Evolutionary conservation across 2,113 vertebrate species (phyloP).

Genomic region (Jacana jacana): DNA sequence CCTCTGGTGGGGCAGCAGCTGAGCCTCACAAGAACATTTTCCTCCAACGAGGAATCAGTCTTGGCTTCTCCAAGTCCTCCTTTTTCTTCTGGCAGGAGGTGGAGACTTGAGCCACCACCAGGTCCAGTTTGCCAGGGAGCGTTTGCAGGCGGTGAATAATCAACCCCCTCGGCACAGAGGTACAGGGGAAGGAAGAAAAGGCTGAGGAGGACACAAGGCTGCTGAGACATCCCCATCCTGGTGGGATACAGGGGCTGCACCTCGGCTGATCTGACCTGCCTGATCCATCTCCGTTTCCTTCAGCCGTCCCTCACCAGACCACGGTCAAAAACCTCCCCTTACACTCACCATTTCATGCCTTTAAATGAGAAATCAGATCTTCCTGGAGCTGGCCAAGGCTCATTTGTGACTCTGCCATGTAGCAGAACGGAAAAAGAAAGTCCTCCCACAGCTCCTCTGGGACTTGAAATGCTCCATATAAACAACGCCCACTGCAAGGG

Average conservation of each 20-base stretch:
- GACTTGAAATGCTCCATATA: conserved; percentile 69
- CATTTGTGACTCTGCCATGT: conserved; percentile 65
- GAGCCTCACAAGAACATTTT: neutral
- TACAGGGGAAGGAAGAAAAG: neutral
- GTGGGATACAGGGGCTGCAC: neutral
- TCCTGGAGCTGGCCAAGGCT: conserved; percentile 45
- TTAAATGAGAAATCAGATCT: conserved; percentile 56
- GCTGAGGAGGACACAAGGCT: neutral
- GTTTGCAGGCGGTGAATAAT: neutral
- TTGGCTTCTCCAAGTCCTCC: fast-evolving
- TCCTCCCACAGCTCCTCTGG: conserved; percentile 69
- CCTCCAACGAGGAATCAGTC: fast-evolving
- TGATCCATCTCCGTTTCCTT: neutral
- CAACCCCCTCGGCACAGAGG: neutral
- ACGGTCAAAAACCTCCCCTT: neutral
- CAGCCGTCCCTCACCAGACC: neutral
- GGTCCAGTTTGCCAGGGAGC: neutral
- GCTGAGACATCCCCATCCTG: neutral
- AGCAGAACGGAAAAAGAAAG: conserved; percentile 64
- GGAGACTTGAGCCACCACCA: neutral
- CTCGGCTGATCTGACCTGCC: neutral
- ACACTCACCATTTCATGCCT: neutral
- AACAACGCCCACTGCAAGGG: conserved; percentile 69
- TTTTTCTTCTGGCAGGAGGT: neutral
- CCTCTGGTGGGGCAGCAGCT: neutral